These are phyloP conservation scores for Pygmarrhopalites habei DNA, from an alignment of 1,140 invertebrate species.

Conservation along the genomic window DNA sequence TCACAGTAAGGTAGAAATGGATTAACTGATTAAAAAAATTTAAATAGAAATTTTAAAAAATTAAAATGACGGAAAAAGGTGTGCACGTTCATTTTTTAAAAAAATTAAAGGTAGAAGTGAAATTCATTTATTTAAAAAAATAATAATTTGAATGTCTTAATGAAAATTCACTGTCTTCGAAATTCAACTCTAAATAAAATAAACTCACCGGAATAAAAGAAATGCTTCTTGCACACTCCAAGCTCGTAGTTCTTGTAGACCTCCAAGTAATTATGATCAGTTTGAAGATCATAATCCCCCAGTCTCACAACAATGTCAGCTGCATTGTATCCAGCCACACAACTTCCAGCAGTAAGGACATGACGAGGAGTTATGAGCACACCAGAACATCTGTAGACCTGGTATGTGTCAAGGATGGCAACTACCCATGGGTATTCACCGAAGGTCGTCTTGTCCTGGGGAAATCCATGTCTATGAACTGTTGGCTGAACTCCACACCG, in stretches of 20 bases:
- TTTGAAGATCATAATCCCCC: conserved; percentile 33
- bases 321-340: conserved; percentile 18
- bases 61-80: no score
- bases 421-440: conserved; percentile 37
- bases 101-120: no score
- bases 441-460: conserved; percentile 22
- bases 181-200: not conserved
- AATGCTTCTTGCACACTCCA: conserved; percentile 33
- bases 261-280: conserved; percentile 34
- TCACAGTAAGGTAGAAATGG: not conserved
- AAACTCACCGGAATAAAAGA: conserved; percentile 30
- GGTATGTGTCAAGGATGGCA: conserved; percentile 29
- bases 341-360: conserved; percentile 30
- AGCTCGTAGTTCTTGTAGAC: conserved; percentile 32
- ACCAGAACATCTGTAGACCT: conserved; percentile 29
- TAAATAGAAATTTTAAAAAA: not conserved
- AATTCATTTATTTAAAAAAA: no score
- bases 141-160: no score
- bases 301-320: conserved; percentile 26
- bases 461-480: conserved; percentile 29
- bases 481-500: conserved; percentile 32
- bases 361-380: conserved; percentile 30
- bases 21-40: not conserved
- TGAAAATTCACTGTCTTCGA: no score
- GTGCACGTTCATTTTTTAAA: no score